Evolutionary conservation across 2,113 vertebrate genomes (phyloP).

Genomic region (Thalassarche chlororhynchos): DNA sequence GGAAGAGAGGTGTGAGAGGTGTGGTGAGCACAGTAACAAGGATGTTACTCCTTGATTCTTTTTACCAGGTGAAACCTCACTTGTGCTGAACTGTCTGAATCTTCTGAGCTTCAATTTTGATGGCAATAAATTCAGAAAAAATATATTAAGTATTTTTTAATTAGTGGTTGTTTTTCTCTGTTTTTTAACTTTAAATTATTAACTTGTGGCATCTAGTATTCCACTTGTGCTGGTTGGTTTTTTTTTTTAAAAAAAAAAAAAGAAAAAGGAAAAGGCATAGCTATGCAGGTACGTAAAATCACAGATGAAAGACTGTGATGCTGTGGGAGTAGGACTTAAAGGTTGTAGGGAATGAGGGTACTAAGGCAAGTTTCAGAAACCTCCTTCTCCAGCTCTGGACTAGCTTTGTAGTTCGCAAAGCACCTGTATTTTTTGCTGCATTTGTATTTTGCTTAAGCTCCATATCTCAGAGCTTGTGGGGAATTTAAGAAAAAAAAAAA

Average conservation of each 20-base stretch:
- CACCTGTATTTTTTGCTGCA: background rate
- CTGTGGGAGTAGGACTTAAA: background rate
- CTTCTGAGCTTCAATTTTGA: background rate
- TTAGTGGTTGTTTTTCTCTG: background rate
- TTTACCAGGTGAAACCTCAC: background rate
- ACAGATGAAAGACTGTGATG: background rate
- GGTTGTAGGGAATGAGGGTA: background rate
- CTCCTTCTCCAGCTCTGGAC: background rate
- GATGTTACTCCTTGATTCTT: background rate
- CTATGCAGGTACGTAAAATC: background rate
- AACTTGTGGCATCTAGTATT: background rate
- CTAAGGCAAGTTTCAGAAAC: background rate
- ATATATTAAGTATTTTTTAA: background rate
- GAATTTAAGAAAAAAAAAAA: background rate
- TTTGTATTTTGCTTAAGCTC: background rate
- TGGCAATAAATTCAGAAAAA: background rate
- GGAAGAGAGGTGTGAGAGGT: background rate
- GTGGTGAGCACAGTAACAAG: background rate
- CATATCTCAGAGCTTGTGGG: background rate
- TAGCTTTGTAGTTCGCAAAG: rapidly evolving
- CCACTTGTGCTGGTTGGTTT: background rate
- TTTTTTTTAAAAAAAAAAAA: background rate
- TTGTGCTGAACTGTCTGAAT: background rate
- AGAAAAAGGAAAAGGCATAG: background rate
- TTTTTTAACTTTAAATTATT: background rate